phyloP scores from a whole-genome alignment of 2,888 invertebrate genomes.

The Archips xylosteana region DNA sequence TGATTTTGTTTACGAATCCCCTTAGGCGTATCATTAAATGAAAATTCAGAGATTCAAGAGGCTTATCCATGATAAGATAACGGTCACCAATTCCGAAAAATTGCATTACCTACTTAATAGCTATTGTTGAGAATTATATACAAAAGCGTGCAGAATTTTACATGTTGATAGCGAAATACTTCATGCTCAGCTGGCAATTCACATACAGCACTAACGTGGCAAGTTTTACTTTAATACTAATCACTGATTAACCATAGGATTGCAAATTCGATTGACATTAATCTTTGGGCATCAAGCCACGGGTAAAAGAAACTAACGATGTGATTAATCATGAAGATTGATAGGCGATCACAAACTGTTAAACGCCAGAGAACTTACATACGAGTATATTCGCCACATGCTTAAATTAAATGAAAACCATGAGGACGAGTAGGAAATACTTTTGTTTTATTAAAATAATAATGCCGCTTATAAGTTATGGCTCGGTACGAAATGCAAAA shows the following conservation, averaged over 20 bases:
- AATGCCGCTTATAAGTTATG: not conserved
- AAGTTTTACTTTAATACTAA: not conserved
- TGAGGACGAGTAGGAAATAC: not conserved
- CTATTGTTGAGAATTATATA: too few relatives aligned
- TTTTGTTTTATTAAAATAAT: not conserved
- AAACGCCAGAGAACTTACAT: not conserved
- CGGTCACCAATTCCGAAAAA: too few relatives aligned
- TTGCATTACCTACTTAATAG: too few relatives aligned
- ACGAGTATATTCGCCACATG: not conserved
- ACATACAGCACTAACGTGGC: too few relatives aligned
- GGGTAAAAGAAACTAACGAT: not conserved
- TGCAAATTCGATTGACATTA: not conserved
- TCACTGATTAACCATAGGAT: not conserved
- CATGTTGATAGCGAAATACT: not conserved
- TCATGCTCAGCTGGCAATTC: not conserved
- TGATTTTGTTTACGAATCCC: too few relatives aligned
- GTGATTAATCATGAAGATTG: not conserved
- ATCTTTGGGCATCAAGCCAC: not conserved
- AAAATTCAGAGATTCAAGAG: too few relatives aligned
- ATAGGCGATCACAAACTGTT: conserved; percentile 2
- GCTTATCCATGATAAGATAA: too few relatives aligned
- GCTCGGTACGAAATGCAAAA: not conserved
- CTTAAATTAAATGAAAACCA: not conserved
- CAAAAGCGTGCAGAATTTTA: not conserved
- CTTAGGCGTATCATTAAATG: too few relatives aligned